Conservation (phyloP, 2,113 vertebrate genomes). For the Sclerurus mexicanus region DNA sequence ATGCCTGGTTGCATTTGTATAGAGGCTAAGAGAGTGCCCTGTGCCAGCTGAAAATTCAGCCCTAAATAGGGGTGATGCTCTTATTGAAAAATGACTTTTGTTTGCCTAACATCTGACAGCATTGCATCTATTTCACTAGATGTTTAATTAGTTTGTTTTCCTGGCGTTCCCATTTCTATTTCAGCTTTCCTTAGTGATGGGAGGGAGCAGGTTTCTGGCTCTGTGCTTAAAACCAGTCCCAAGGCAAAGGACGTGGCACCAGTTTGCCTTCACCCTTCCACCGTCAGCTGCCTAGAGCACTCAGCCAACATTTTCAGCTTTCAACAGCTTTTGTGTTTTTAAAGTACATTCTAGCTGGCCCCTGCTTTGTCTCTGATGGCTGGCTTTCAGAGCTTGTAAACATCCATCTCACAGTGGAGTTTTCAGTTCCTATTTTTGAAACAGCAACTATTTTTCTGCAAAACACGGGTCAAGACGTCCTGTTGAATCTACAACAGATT, state of each 20-base stretch:
- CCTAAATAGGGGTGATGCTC: not conserved
- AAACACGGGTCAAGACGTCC: not conserved
- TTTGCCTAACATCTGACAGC: not conserved
- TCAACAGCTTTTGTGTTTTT: slow-evolving; percentile 29
- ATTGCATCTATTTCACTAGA: not conserved
- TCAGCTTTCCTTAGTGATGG: not conserved
- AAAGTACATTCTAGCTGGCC: not conserved
- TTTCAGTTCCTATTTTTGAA: not conserved
- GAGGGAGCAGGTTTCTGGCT: not conserved
- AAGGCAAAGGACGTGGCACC: not conserved
- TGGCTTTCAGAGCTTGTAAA: slow-evolving; percentile 9
- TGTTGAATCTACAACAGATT: not conserved
- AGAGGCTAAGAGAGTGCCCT: not conserved
- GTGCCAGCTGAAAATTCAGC: slow-evolving; percentile 22
- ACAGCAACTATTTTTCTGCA: not conserved
- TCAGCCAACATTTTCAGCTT: slow-evolving; percentile 30
- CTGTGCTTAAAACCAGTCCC: not conserved
- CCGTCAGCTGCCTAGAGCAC: not conserved
- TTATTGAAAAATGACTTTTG: not conserved
- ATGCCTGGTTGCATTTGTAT: not conserved
- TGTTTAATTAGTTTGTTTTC: slow-evolving; percentile 58
- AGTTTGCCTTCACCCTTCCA: not conserved
- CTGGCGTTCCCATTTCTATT: not conserved
- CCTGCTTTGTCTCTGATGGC: not conserved
- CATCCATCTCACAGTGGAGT: not conserved